Percentiles rank a stretch among this genome's conserved stretches.
phyloP scores from a whole-genome alignment of 2,888 invertebrate genomes.

The Caenorhabditis afra region DNA sequence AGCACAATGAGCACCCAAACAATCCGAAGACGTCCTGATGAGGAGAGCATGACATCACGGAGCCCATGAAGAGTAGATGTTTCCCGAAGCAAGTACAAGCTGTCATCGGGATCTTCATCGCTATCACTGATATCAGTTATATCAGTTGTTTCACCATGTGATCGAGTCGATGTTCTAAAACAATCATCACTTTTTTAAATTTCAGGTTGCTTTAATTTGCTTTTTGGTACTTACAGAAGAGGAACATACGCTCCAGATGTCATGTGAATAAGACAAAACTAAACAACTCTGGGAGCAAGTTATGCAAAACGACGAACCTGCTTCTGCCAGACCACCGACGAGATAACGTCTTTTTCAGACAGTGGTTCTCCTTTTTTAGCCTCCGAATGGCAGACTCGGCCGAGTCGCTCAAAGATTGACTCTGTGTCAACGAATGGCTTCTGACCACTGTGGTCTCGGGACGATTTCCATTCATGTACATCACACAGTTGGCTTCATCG shows the following conservation, averaged over 20 bases:
- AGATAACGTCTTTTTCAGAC: constrained; percentile 59
- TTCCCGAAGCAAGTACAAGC: constrained; percentile 59
- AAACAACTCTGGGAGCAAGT: background rate
- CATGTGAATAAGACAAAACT: constrained; percentile 18
- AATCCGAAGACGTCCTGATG: constrained; percentile 42
- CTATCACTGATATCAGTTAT: constrained; percentile 30
- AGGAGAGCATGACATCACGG: constrained; percentile 65
- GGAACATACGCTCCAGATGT: constrained; percentile 15
- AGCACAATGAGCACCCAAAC: constrained; percentile 69
- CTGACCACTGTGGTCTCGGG: constrained; percentile 45
- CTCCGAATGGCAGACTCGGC: constrained; percentile 48
- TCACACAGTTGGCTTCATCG: constrained; percentile 60
- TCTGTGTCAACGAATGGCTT: constrained; percentile 42
- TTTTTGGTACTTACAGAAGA: constrained; percentile 27
- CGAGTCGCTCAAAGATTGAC: constrained; percentile 45
- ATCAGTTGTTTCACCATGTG: constrained; percentile 33
- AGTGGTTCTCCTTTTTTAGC: constrained; percentile 60
- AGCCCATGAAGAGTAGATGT: constrained; percentile 73
- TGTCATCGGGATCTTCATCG: constrained; percentile 63
- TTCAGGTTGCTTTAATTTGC: background rate
- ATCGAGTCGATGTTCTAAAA: constrained; percentile 36
- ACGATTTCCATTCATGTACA: constrained; percentile 58
- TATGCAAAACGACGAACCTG: constrained; percentile 57
- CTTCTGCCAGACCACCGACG: constrained; percentile 65
- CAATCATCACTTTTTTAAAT: background rate